phyloP scores from a whole-genome alignment of 1,140 invertebrate species.

The Mercenaria mercenaria region DNA sequence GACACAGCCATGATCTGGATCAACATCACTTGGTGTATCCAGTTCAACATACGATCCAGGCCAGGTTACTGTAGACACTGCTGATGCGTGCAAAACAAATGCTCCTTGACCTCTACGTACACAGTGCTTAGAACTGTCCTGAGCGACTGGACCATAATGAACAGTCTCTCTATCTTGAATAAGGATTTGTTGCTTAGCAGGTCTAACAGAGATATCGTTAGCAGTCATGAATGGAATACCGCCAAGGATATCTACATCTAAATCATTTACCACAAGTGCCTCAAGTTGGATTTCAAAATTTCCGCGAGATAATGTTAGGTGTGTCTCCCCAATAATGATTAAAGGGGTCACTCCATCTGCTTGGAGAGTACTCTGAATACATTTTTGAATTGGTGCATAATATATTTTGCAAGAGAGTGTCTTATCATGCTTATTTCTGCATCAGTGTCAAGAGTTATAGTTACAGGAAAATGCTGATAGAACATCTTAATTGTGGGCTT shows the following conservation, averaged over 20 bases:
- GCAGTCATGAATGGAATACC: conserved; percentile 55
- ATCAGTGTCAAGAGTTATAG: conserved; percentile 54
- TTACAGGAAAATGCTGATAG: conserved; percentile 26
- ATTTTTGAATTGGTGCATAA: conserved; percentile 53
- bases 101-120: background rate
- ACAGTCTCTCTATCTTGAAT: background rate
- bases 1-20: conserved; percentile 37
- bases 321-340: conserved; percentile 57
- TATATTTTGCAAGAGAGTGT: conserved; percentile 21
- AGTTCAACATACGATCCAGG: conserved; percentile 67
- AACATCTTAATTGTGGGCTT: conserved; percentile 52
- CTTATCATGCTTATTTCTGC: conserved; percentile 58
- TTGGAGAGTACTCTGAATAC: conserved; percentile 54
- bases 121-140: background rate
- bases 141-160: background rate
- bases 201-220: conserved; percentile 35
- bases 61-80: conserved; percentile 45
- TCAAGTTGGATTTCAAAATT: conserved; percentile 16
- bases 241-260: conserved; percentile 49
- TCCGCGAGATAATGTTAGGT: conserved; percentile 3
- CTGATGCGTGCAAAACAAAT: conserved; percentile 3
- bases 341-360: conserved; percentile 64
- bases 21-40: conserved; percentile 49
- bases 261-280: conserved; percentile 52
- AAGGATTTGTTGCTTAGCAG: conserved; percentile 12